phyloP scores from a whole-genome alignment of 2,797 vertebrate species.

The Sebastes melanostomus region DNA sequence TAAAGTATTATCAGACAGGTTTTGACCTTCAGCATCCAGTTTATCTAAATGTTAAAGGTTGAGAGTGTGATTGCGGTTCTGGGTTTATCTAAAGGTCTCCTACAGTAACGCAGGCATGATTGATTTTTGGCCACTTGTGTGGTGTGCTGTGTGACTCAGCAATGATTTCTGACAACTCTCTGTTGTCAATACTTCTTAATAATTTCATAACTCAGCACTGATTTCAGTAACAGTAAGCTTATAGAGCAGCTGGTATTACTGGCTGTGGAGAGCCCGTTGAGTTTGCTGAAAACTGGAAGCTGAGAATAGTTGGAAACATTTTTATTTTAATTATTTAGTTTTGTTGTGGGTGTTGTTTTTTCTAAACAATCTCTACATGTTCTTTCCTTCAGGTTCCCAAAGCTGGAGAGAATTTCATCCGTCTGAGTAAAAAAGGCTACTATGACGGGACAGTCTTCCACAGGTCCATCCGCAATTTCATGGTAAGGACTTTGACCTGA shows the following conservation, averaged over 20 bases:
- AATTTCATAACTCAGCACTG: not conserved
- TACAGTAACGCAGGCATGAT: not conserved
- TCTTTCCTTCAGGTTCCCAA: constrained; percentile 85
- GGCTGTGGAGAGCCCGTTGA: not conserved
- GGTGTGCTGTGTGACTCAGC: not conserved
- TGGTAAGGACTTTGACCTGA: constrained; percentile 81
- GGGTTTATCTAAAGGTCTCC: not conserved
- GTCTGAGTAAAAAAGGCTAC: constrained; percentile 92
- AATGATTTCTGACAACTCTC: not conserved
- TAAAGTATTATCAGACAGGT: not conserved
- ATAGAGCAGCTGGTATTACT: not conserved
- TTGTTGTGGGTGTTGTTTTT: not conserved
- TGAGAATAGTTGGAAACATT: not conserved
- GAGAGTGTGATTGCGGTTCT: not conserved
- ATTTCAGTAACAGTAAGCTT: not conserved
- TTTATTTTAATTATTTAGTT: not conserved
- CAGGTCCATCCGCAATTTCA: constrained; percentile 95
- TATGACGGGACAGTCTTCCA: constrained; percentile 94
- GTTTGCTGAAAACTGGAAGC: not conserved
- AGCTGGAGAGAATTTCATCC: constrained; percentile 95
- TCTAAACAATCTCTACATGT: not conserved
- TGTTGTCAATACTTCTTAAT: not conserved
- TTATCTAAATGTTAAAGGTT: not conserved
- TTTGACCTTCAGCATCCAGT: not conserved
- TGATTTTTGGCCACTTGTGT: not conserved